A percentile compares a stretch with the other conserved stretches of the same genome.
phyloP scores from a whole-genome alignment of 1,140 invertebrate genomes.

The Philotrypesis tridentata region DNA sequence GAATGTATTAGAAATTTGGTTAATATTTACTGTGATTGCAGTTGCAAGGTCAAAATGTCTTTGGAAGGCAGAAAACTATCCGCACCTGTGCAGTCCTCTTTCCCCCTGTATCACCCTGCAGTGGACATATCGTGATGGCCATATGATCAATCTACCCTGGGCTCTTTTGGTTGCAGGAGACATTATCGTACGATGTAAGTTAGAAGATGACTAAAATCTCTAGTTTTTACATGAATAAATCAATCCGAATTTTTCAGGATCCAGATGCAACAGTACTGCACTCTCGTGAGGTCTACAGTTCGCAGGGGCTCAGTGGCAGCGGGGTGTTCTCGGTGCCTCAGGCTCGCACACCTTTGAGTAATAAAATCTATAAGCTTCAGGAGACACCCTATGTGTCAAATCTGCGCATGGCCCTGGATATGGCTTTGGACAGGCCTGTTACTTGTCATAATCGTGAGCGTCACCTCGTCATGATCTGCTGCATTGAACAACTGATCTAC shows the following conservation, averaged over 20 bases:
- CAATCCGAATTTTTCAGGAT: conserved; percentile 63
- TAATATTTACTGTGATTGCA: conserved; percentile 64
- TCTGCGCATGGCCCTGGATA: conserved; percentile 81
- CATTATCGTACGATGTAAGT: conserved; percentile 80
- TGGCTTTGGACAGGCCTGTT: conserved; percentile 83
- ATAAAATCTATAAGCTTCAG: conserved; percentile 82
- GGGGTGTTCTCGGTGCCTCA: conserved; percentile 81
- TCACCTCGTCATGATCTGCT: conserved; percentile 84
- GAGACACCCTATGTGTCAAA: conserved; percentile 91
- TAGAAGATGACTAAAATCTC: not conserved
- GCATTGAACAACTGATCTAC: conserved; percentile 82
- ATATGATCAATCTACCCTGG: conserved; percentile 92
- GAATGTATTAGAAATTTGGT: conserved; percentile 51
- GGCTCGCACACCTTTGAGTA: conserved; percentile 79
- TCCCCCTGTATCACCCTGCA: conserved; percentile 95
- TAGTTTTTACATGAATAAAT: not conserved
- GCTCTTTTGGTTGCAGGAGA: conserved; percentile 92
- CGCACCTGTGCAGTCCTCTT: conserved; percentile 89
- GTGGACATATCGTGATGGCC: conserved; percentile 93
- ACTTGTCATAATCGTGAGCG: conserved; percentile 91
- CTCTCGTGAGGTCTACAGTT: conserved; percentile 79
- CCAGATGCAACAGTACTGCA: conserved; percentile 74
- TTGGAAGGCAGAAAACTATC: conserved; percentile 88
- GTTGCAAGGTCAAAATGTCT: conserved; percentile 75
- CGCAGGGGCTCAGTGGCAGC: conserved; percentile 72